Conservation (phyloP, 2,113 vertebrate genomes). For the Porphyrio hochstetteri region DNA sequence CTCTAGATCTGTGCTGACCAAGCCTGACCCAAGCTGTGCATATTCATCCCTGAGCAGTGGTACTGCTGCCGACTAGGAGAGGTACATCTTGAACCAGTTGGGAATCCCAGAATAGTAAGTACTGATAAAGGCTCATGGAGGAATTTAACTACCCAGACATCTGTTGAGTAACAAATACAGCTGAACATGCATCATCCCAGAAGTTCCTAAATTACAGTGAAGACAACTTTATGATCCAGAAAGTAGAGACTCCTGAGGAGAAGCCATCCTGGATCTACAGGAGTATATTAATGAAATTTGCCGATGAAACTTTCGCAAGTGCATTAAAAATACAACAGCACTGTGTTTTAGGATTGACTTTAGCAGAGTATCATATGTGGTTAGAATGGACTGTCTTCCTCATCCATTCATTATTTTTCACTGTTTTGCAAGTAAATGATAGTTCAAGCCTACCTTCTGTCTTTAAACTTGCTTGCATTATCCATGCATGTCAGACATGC, state of each 20-base stretch:
- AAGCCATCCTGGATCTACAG: constrained; percentile 59
- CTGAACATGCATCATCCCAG: constrained; percentile 76
- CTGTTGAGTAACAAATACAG: constrained; percentile 77
- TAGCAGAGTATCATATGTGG: neutral
- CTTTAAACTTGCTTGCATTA: neutral
- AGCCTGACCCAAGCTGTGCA: neutral
- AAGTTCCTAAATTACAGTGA: constrained; percentile 76
- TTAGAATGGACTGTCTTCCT: neutral
- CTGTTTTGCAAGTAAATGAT: neutral
- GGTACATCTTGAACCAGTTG: constrained; percentile 65
- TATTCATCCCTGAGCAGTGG: neutral
- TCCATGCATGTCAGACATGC: neutral
- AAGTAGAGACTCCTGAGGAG: constrained; percentile 71
- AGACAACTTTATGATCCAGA: constrained; percentile 76
- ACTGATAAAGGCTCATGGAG: constrained; percentile 67
- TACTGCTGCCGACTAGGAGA: neutral
- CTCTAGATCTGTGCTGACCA: neutral
- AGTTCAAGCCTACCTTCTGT: neutral
- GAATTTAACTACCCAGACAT: constrained; percentile 78
- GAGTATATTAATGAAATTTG: constrained; percentile 65
- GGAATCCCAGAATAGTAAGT: constrained; percentile 60
- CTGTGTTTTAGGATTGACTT: neutral
- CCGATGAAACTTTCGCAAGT: constrained; percentile 43
- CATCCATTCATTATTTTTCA: neutral
- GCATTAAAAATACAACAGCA: constrained; percentile 4